A percentile compares a stretch with the other conserved stretches of the same genome.
Evolutionary conservation across 2,113 vertebrate species (phyloP).

Genomic region (Perca schrenkii): DNA sequence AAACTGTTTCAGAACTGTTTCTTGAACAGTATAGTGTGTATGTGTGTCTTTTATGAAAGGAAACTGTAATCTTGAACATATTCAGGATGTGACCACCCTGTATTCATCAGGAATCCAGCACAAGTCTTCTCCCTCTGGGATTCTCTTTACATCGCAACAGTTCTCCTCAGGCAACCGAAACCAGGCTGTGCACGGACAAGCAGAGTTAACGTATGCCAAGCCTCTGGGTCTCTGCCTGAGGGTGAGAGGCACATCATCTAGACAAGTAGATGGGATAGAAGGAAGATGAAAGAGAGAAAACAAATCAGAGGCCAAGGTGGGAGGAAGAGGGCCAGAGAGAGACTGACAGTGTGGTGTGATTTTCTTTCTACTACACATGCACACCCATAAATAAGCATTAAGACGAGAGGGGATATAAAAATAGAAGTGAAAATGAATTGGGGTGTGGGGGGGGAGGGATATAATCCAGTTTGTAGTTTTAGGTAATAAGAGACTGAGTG

Average conservation of each 20-base stretch:
- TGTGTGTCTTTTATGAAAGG: not conserved
- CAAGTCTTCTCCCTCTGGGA: constrained; percentile 46
- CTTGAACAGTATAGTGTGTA: not conserved
- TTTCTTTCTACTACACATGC: not conserved
- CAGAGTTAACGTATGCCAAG: constrained; percentile 60
- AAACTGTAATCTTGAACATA: constrained; percentile 17
- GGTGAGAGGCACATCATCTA: constrained; percentile 44
- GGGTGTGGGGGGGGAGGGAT: constrained; percentile 34
- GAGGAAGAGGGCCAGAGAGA: constrained; percentile 14
- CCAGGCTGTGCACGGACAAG: constrained; percentile 63
- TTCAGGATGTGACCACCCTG: constrained; percentile 15
- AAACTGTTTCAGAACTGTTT: no score
- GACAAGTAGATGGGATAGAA: constrained; percentile 63
- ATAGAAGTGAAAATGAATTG: constrained; percentile 26
- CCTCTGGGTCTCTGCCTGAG: constrained; percentile 40
- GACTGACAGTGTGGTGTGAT: constrained; percentile 18
- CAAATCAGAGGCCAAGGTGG: constrained; percentile 44
- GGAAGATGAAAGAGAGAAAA: constrained; percentile 38
- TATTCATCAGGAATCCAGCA: constrained; percentile 16
- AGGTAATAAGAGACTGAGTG: constrained; percentile 56
- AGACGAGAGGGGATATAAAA: not conserved
- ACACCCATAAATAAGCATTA: constrained; percentile 1
- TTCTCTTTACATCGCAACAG: constrained; percentile 26
- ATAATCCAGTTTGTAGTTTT: constrained; percentile 50
- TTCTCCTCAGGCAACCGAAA: constrained; percentile 55